Evolutionary conservation across 2,888 invertebrate genomes (phyloP), one percentile per base, ranked within the genome.

Genomic region (Cryptocephalus moraei): DNA sequence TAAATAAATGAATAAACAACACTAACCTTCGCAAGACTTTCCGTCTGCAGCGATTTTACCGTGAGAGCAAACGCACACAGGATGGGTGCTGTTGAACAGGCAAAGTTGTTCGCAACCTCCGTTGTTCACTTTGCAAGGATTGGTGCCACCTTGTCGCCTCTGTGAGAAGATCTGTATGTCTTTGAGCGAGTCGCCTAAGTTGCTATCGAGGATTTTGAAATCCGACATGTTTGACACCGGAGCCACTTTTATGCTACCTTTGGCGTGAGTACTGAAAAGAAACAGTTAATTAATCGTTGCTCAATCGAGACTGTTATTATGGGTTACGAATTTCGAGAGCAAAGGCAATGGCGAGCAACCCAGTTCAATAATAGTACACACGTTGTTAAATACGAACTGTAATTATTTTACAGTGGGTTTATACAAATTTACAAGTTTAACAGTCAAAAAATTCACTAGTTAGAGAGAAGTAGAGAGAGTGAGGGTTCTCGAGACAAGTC

Each of bases 61-160:
- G 72, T 91, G 89, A 36, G 91, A 84, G 64, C 93, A 93, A 34
- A 81, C 84, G 70, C 91, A 91, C 49, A 81, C 77, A 32, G 80
- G 76, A 55, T 71, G 73, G 8, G 73, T 76, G 9, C 86, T 87
- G 63, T 81, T 80, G 50, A 67, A 71, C 47, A 92, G 75, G 64
- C 92, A 92, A 50, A 93, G 73, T 62, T 88, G 85, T 57, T 79
- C 78, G 71, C 91, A 92, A 32, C 81, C 83, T 1, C 83, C 85
- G 64, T 86, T 85, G 53, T 78, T 73, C 8, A 59, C 60, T 9
- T 73, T 73, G 67, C 86, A 90, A 0, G 76, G 71, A 69, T 87
- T 88, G 10, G 70, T 74, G 22, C 80, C 78, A 45, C 65, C 67
- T 36, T 80, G 79, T 50, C 73, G 71, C 10, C 69, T 65, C 49